Conservation (phyloP, 1,140 invertebrate genomes). For the Nomia melanderi region DNA sequence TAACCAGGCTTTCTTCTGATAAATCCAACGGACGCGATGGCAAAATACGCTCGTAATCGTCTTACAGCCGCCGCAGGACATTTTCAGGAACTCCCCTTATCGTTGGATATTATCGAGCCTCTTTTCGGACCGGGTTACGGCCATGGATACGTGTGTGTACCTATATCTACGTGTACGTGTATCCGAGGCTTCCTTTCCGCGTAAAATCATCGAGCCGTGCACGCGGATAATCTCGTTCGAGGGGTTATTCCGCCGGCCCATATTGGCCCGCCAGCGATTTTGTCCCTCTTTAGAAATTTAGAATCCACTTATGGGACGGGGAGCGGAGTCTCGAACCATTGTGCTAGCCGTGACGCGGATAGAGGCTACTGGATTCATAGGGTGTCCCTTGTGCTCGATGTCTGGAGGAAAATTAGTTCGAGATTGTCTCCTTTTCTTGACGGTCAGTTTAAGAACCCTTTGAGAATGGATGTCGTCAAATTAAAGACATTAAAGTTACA, state of each 20-base stretch:
- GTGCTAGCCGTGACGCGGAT: neutral
- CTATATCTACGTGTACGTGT: no score
- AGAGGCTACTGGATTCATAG: neutral
- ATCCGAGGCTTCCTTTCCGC: conserved; percentile 8
- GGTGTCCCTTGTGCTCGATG: neutral
- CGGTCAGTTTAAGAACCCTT: no score
- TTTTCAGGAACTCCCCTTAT: conserved; percentile 36
- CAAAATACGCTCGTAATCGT: conserved; percentile 32
- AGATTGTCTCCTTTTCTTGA: neutral
- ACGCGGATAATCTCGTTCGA: conserved; percentile 50
- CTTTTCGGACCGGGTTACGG: neutral
- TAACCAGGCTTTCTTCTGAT: conserved; percentile 21
- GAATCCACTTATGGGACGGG: neutral
- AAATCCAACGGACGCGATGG: conserved; percentile 30
- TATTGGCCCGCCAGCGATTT: conserved; percentile 11
- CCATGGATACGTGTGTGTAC: no score
- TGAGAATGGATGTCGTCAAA: no score
- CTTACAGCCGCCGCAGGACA: conserved; percentile 47
- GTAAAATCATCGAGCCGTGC: conserved; percentile 18
- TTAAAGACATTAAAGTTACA: no score
- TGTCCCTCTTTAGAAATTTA: neutral
- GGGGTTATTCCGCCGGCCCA: conserved; percentile 17
- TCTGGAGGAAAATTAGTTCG: neutral
- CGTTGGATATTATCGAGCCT: conserved; percentile 34
- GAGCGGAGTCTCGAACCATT: neutral